phyloP scores from a whole-genome alignment of 2,113 vertebrate species.

The Neolamprologus toae region DNA sequence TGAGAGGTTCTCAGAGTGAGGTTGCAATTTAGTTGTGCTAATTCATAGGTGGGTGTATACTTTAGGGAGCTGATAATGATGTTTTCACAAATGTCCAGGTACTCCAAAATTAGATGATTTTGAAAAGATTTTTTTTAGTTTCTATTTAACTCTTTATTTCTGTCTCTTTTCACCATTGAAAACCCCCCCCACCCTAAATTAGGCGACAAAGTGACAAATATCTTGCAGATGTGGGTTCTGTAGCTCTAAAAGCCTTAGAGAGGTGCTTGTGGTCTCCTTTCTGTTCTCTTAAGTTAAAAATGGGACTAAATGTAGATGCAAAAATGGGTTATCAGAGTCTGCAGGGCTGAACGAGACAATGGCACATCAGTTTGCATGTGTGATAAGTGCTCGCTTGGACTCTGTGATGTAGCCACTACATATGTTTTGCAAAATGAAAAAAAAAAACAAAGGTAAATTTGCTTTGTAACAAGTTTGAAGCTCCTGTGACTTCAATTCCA shows the following conservation, averaged over 20 bases:
- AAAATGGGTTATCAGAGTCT: neutral
- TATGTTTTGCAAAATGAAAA: neutral
- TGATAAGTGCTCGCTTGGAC: neutral
- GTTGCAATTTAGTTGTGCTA: neutral
- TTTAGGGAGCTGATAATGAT: neutral
- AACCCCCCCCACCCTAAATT: neutral
- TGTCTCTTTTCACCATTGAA: neutral
- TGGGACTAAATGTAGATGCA: neutral
- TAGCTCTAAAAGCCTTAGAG: neutral
- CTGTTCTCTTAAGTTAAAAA: neutral
- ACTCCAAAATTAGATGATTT: neutral
- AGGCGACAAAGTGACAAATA: neutral
- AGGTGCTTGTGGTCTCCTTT: neutral
- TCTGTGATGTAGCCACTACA: neutral
- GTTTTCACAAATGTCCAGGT: neutral
- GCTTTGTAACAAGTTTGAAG: neutral
- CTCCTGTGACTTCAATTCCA: neutral
- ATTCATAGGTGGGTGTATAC: neutral
- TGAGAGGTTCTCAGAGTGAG: neutral
- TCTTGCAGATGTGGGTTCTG: neutral
- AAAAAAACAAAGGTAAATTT: neutral
- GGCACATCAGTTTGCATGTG: conserved; percentile 2
- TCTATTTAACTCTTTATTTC: neutral
- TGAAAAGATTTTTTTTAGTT: neutral
- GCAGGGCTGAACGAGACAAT: conserved; percentile 4